phyloP scores from a whole-genome alignment of 2,113 vertebrate genomes.

The Gadus chalcogrammus region DNA sequence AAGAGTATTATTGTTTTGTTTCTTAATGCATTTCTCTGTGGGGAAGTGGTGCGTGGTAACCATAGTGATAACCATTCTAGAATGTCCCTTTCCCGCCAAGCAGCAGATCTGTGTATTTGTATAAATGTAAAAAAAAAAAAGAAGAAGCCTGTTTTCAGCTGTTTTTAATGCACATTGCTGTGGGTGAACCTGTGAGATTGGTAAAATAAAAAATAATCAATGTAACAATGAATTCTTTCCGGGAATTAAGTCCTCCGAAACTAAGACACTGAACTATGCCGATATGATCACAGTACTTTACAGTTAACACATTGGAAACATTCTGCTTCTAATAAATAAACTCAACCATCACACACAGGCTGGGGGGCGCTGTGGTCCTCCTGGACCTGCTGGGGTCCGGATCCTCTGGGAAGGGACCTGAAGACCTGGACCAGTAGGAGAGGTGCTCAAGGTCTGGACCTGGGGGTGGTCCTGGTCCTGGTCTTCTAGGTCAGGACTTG shows the following conservation, averaged over 20 bases:
- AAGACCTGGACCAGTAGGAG: too few species aligned
- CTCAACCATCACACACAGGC: not conserved
- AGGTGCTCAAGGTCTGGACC: too few species aligned
- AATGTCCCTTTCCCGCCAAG: slow-evolving; percentile 77
- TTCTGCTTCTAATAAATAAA: not conserved
- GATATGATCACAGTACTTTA: not conserved
- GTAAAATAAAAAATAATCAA: slow-evolving; percentile 75
- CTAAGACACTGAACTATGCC: too few species aligned
- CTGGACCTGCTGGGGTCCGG: too few species aligned
- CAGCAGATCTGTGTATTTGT: slow-evolving; percentile 87
- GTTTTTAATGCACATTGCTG: slow-evolving; percentile 81
- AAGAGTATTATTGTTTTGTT: slow-evolving; percentile 82
- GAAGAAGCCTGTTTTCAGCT: slow-evolving; percentile 85
- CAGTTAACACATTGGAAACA: not conserved
- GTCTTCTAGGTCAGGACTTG: too few species aligned
- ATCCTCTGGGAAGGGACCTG: too few species aligned
- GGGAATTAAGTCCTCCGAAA: too few species aligned
- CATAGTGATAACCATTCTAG: slow-evolving; percentile 58
- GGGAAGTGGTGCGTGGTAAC: slow-evolving; percentile 40
- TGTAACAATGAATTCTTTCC: slow-evolving; percentile 43
- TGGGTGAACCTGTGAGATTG: slow-evolving; percentile 63
- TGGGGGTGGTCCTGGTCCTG: too few species aligned
- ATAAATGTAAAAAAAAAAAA: slow-evolving; percentile 88
- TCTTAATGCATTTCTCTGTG: slow-evolving; percentile 64
- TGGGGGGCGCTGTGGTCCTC: too few species aligned